Evolutionary conservation across 2,888 invertebrate species (phyloP).

Genomic region (Sarcophaga rosellei): DNA sequence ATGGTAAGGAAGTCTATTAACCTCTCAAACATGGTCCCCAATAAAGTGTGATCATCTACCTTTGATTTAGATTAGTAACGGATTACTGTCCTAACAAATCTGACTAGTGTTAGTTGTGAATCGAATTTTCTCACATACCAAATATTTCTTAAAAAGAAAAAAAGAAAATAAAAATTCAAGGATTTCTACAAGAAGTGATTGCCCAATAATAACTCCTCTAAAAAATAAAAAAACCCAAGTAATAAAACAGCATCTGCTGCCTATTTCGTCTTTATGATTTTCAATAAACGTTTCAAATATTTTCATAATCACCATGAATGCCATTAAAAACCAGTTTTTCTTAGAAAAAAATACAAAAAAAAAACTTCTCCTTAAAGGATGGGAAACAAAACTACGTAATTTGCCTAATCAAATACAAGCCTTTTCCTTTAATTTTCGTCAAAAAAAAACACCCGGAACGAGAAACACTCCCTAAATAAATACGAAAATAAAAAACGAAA

Average conservation of each 20-base stretch:
- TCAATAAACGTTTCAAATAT: neutral
- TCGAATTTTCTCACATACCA: too few species aligned
- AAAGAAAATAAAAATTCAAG: too few species aligned
- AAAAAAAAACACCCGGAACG: slow-evolving; percentile 9
- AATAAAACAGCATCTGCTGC: neutral
- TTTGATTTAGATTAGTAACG: too few species aligned
- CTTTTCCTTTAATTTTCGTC: slow-evolving; percentile 35
- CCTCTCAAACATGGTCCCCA: too few species aligned
- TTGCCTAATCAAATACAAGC: slow-evolving; percentile 61
- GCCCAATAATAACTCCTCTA: too few species aligned
- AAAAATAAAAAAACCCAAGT: too few species aligned
- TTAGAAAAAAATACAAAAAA: slow-evolving; percentile 13
- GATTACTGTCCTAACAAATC: too few species aligned
- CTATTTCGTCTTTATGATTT: neutral
- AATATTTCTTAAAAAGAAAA: too few species aligned
- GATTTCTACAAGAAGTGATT: too few species aligned
- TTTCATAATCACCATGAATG: slow-evolving; percentile 39
- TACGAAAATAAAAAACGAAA: slow-evolving; percentile 8
- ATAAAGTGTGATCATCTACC: too few species aligned
- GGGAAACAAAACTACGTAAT: slow-evolving; percentile 34
- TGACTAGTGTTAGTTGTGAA: too few species aligned
- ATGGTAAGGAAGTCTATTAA: too few species aligned
- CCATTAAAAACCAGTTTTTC: slow-evolving; percentile 57
- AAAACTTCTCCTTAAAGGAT: neutral
- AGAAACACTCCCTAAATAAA: slow-evolving; percentile 57